Conservation (phyloP, 2,113 vertebrate species). For the Onychorhynchus coronatus region DNA sequence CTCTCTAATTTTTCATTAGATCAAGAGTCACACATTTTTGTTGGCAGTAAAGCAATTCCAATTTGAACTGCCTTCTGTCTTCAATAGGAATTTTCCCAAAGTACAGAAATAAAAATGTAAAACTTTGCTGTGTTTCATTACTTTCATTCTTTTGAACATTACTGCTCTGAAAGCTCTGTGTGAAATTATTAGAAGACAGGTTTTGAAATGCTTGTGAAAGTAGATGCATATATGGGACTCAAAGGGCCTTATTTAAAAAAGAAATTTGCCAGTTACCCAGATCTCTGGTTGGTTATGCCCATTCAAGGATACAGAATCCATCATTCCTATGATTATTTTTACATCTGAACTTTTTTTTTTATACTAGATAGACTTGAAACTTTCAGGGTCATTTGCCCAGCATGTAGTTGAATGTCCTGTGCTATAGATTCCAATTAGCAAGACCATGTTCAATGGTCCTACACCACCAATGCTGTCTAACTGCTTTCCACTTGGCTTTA, state of each 20-base stretch:
- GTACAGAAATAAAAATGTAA: slow-evolving; percentile 70
- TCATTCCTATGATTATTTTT: slow-evolving; percentile 80
- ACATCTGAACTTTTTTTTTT: slow-evolving; percentile 80
- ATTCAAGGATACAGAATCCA: slow-evolving; percentile 76
- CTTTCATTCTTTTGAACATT: slow-evolving; percentile 76
- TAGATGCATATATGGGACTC: slow-evolving; percentile 79
- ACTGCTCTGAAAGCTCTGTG: slow-evolving; percentile 76
- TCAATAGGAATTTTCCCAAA: slow-evolving; percentile 74
- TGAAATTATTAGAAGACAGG: slow-evolving; percentile 80
- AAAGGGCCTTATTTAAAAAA: slow-evolving; percentile 82
- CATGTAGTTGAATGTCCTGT: slow-evolving; percentile 80
- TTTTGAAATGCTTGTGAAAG: slow-evolving; percentile 78
- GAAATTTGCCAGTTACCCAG: slow-evolving; percentile 74
- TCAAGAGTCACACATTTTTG: slow-evolving; percentile 74
- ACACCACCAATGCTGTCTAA: slow-evolving; percentile 76
- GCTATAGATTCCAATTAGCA: slow-evolving; percentile 84
- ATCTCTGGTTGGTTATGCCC: slow-evolving; percentile 74
- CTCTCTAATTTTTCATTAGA: slow-evolving; percentile 73
- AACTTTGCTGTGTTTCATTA: slow-evolving; percentile 79
- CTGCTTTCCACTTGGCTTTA: slow-evolving; percentile 81
- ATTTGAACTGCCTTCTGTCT: slow-evolving; percentile 69
- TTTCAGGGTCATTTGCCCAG: slow-evolving; percentile 84
- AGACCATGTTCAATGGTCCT: slow-evolving; percentile 75
- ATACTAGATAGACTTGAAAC: slow-evolving; percentile 76
- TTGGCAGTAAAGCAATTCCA: slow-evolving; percentile 72